Base-by-base conservation (phyloP, 1,140 invertebrate species). In the Anadara kagoshimensis region DNA sequence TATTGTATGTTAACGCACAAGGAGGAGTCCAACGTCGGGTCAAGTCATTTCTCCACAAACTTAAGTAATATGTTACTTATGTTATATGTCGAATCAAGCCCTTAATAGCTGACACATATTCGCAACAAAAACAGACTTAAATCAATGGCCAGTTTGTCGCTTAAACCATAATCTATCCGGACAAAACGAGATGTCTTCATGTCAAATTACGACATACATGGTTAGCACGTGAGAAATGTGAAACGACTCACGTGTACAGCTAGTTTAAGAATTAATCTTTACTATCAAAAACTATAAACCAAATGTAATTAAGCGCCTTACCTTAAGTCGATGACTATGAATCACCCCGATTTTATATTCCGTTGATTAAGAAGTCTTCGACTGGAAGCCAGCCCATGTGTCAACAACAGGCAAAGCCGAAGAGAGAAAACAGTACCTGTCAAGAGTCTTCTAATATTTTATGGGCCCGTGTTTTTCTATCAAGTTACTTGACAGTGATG, bases 351-450 rank as follows among this genome's bases (percentile, higher is more conserved):
- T 69, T 75, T 65, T 75, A 69, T 65, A 64, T 64, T 75, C 73
- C 66, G 53, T 64, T 69, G 58, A 75, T 69, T 69, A 53, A 62
- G 47, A 69, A 61, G 49, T 57, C 41, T 44, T 53, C 51, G 44
- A 72, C 66, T 69, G 73, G 66, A 75, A 58, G 45, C 49, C 66
- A 68, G 66, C 73, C 73, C 73, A 75, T 69, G 59, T 75, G 73
- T 75, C 73, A 75, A 75, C 56, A 57, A 12, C 44, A 43, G 64
- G 66, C 53, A 29, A 63, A 66, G 51, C 62, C 57, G 47, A 64
- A 64, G 54, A 57, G 56, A 58, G 61, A 75, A 65, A 64, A 63
- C 66, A 69, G 65, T 58, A 69, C 53, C 66, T 75, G 49, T 53
- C 66, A 61, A 69, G 57, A 51, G 18, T 47, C 8, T 62, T 68